These are phyloP conservation scores for Sardina pilchardus DNA, from an alignment of 2,113 vertebrate genomes.

Conservation along the genomic window DNA sequence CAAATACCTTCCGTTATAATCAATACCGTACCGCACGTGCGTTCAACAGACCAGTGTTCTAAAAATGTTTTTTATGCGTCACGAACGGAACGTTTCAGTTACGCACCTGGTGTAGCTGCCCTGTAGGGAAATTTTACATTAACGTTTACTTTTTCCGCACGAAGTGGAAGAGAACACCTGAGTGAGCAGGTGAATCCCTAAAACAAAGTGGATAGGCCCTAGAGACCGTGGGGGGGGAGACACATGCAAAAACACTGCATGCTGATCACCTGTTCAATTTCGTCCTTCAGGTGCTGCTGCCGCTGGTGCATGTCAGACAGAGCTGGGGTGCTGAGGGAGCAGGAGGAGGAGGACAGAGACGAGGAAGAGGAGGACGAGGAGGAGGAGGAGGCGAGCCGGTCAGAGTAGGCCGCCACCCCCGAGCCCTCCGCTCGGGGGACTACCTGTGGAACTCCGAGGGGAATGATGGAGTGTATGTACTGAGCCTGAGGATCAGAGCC, in stretches of 20 bases:
- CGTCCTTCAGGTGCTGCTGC: conserved; percentile 78
- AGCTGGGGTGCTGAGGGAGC: conserved; percentile 66
- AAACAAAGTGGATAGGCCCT: background rate
- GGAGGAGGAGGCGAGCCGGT: background rate
- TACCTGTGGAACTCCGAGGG: conserved; percentile 12
- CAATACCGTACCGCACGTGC: no score
- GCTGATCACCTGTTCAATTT: conserved; percentile 81
- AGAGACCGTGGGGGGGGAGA: background rate
- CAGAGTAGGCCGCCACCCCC: background rate
- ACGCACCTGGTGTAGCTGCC: no score
- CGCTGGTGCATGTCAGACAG: conserved; percentile 74
- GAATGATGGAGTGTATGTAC: conserved; percentile 4
- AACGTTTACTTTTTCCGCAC: background rate
- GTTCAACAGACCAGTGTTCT: no score
- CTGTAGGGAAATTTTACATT: background rate
- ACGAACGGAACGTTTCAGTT: no score
- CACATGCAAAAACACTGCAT: conserved; percentile 41
- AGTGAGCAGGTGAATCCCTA: background rate
- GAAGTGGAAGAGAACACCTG: background rate
- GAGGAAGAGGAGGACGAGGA: conserved; percentile 15
- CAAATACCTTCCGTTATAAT: no score
- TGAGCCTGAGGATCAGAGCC: conserved; percentile 9
- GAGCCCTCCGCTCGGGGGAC: background rate
- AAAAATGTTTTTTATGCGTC: no score
- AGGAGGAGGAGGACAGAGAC: background rate